phyloP scores from a whole-genome alignment of 2,113 vertebrate species.

The Eublepharis macularius region DNA sequence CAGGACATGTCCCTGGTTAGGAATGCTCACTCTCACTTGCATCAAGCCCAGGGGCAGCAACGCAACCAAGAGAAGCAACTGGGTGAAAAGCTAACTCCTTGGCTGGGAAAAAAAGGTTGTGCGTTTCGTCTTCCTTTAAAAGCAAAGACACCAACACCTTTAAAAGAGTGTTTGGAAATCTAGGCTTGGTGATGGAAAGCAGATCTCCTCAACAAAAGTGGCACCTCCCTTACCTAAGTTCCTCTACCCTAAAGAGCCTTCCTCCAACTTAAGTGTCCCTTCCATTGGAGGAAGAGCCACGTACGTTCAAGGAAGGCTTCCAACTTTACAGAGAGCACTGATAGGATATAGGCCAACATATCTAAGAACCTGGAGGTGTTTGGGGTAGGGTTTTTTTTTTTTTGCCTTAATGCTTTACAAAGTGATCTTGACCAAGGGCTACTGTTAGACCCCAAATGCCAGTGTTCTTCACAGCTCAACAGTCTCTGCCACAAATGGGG shows the following conservation, averaged over 20 bases:
- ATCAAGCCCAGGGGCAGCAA: not conserved
- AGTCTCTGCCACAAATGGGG: not conserved
- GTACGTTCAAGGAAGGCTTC: too few relatives aligned
- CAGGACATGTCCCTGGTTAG: not conserved
- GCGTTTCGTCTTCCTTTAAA: slow-evolving; percentile 11
- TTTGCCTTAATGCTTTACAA: not conserved
- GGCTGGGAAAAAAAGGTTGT: not conserved
- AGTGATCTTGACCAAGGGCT: not conserved
- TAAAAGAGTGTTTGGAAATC: slow-evolving; percentile 4
- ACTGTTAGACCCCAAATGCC: not conserved
- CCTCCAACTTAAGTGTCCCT: too few relatives aligned
- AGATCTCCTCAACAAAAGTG: not conserved
- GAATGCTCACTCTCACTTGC: not conserved
- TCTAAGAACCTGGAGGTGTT: not conserved
- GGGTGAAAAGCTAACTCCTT: rapidly evolving
- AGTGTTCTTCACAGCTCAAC: not conserved
- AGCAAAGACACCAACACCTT: not conserved
- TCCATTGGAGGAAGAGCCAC: too few relatives aligned
- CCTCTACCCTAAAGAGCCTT: too few relatives aligned
- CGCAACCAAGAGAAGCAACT: not conserved
- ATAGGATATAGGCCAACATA: too few relatives aligned
- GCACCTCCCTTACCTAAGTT: not conserved
- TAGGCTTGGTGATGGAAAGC: not conserved
- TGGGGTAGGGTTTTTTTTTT: not conserved
- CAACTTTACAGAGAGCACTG: too few relatives aligned